Evolutionary conservation across 37 sponge, comb jelly and placozoan species (phyloP), one percentile per base, ranked within the genome.

Genomic region (Bolinopsis microptera): DNA sequence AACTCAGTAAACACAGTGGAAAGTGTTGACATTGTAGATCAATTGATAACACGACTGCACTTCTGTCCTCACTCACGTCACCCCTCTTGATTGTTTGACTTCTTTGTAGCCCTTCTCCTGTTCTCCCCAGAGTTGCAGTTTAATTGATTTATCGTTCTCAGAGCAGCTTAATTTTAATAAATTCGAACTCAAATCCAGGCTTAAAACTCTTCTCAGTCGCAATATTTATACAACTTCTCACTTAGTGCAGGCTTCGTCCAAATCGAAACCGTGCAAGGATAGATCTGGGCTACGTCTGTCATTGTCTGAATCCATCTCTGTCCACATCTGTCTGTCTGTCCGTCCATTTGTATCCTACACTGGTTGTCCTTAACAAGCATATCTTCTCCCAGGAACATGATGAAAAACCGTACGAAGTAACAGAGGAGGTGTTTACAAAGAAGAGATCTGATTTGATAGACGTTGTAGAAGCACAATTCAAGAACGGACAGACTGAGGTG

Each of bases 401-500:
- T 16, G 90, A 86, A 40, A 9, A 22, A 3, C 30, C 35, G 90
- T 34, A 36, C 26, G 90, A 40, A 13, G 61, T 86, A 34, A 41
- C 41, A 16, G 48, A 39, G 30, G 90, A 86, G 26, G 90, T 86
- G 13, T 86, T 86, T 48, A 86, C 90, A 9, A 39, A 86, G 35
- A 28, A 34, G 0, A 38, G 61, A 86, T 38, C 16, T 3, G 90
- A 86, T 39, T 48, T 86, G 3, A 86, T 86, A 2, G 36, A 86
- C 90, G 26, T 28, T 5, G 90, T 86, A 3, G 90, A 86, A 48
- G 41, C 90, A 28, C 35, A 33, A 25, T 86, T 41, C 31, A 3
- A 22, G 40, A 86, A 86, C 90, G 90, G 90, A 24, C 41, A 86
- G 23, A 86, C 61, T 41, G 38, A 86, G 90, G 90, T 86, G 0